Evolutionary conservation across 2,888 invertebrate genomes (phyloP).

Genomic region (Drosophila koepferae): DNA sequence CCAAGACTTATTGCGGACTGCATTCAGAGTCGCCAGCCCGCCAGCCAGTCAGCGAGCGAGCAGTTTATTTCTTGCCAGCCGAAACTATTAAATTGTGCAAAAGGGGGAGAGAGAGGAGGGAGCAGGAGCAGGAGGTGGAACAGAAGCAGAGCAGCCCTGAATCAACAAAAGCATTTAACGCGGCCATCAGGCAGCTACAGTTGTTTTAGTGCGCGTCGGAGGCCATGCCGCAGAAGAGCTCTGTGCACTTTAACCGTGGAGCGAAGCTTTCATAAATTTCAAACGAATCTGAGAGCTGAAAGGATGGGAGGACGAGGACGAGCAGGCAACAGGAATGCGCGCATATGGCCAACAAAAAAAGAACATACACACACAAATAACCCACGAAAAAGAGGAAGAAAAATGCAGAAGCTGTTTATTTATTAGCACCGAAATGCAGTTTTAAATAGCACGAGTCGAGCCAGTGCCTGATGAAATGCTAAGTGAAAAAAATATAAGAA

Average conservation of each 20-base stretch:
- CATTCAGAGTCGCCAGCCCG: slow-evolving; percentile 54
- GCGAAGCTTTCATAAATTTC: slow-evolving; percentile 71
- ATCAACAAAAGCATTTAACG: slow-evolving; percentile 80
- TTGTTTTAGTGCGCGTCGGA: slow-evolving; percentile 64
- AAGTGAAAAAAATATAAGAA: neutral
- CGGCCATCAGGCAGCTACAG: slow-evolving; percentile 71
- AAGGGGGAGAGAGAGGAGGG: slow-evolving; percentile 1
- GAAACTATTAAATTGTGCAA: slow-evolving; percentile 71
- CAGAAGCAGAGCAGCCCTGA: slow-evolving; percentile 55
- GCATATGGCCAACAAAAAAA: slow-evolving; percentile 39
- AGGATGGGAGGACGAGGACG: neutral
- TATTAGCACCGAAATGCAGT: slow-evolving; percentile 71
- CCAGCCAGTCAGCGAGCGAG: slow-evolving; percentile 20
- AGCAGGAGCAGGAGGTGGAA: neutral
- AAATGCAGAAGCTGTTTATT: slow-evolving; percentile 60
- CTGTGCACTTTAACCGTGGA: slow-evolving; percentile 64
- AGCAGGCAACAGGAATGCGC: slow-evolving; percentile 8
- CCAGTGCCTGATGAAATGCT: slow-evolving; percentile 22
- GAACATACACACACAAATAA: neutral
- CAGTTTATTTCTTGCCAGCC: slow-evolving; percentile 71
- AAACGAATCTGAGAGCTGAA: slow-evolving; percentile 37
- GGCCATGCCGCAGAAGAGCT: slow-evolving; percentile 38
- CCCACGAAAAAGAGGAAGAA: neutral
- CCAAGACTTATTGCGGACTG: slow-evolving; percentile 75
- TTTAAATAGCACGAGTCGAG: slow-evolving; percentile 60